Evolutionary conservation across 2,888 invertebrate genomes (phyloP), one percentile per base, ranked within the genome.

Genomic region (Teinopalpus imperialis): DNA sequence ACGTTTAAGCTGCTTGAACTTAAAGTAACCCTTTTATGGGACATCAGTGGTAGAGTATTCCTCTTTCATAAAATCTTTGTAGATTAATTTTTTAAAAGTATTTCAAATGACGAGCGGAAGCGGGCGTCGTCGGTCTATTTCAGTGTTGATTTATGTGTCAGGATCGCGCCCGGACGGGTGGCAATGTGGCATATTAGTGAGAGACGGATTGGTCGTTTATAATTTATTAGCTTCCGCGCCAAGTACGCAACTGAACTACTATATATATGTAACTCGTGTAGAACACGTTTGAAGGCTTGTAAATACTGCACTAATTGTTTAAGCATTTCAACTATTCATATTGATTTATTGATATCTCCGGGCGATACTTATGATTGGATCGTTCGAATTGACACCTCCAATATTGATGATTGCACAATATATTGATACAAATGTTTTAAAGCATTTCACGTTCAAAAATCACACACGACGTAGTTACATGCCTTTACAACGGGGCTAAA

Each of bases 111-210:
- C 67, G 74, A 78, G 69, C 82, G 85, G 83, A 83, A 76, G 66
- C 72, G 63, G 62, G 54, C 66, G 74, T 68, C 70, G 57, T 26
- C 63, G 63, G 66, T 81, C 82, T 85, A 85, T 85, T 85, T 85
- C 70, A 66, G 81, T 69, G 67, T 75, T 85, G 82, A 85, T 85
- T 82, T 82, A 83, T 80, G 72, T 56, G 62, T 57, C 58, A 61
- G 67, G 69, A 72, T 75, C 72, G 67, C 64, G 47, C 59, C 66
- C 57, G 63, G 70, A 69, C 71, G 69, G 64, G 67, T 70, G 74
- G 74, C 74, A 74, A 74, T 71, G 74, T 74, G 76, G 73, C 73
- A 67, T 76, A 78, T 78, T 72, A 78, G 76, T 74, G 63, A 60
- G 71, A 63, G 71, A 67, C 63, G 73, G 74, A 74, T 78, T 71